A percentile compares a stretch with the other conserved stretches of the same genome.
Evolutionary conservation across 2,797 vertebrate species (phyloP).

Genomic region (Salmo trutta): DNA sequence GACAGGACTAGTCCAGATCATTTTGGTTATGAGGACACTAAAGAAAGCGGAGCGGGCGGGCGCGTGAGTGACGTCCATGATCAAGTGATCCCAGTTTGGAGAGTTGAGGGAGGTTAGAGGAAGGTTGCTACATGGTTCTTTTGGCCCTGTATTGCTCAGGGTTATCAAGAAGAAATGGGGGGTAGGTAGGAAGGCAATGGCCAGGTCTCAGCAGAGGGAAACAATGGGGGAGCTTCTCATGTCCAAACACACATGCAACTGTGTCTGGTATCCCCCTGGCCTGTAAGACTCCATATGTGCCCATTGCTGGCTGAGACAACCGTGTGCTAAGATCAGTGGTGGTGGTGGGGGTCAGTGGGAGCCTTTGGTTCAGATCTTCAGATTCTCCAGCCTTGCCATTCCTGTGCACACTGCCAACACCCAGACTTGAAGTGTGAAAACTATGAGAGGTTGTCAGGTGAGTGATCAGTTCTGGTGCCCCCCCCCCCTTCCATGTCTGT

Average conservation of each 20-base stretch:
- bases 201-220: constrained; percentile 16
- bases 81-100: constrained; percentile 56
- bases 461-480: constrained; percentile 40
- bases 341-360: constrained; percentile 11
- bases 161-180: constrained; percentile 48
- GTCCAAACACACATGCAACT: constrained; percentile 10
- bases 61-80: constrained; percentile 59
- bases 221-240: too few species aligned
- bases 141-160: constrained; percentile 73
- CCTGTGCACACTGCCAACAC: constrained; percentile 26
- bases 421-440: constrained; percentile 35
- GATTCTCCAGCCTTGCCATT: constrained; percentile 38
- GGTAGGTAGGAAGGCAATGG: not conserved
- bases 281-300: not conserved
- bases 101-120: constrained; percentile 24
- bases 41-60: constrained; percentile 31
- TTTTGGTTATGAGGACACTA: constrained; percentile 70
- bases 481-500: constrained; percentile 22
- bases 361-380: constrained; percentile 61
- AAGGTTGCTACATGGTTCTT: constrained; percentile 81
- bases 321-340: not conserved
- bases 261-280: constrained; percentile 24
- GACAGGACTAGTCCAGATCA: constrained; percentile 56
- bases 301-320: constrained; percentile 50
- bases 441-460: constrained; percentile 22